Percentiles rank a stretch among this genome's conserved stretches.
phyloP scores from a whole-genome alignment of 1,140 invertebrate species.

The Protaetia brevitarsis region DNA sequence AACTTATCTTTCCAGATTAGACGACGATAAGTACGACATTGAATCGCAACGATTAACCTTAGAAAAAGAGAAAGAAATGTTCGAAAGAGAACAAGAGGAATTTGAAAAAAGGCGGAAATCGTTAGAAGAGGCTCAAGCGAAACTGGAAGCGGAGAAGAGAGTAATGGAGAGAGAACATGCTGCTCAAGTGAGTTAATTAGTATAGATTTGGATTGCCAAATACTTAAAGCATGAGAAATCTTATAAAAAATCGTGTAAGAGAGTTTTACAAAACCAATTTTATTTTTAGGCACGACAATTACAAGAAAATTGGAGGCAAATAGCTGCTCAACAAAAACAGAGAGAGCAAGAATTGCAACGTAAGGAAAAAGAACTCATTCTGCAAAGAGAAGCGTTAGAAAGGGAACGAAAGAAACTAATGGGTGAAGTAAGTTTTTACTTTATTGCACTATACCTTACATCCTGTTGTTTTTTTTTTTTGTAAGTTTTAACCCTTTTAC shows the following conservation, averaged over 20 bases:
- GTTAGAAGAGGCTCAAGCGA: slow-evolving; percentile 43
- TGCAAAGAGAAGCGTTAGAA: slow-evolving; percentile 47
- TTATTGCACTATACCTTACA: slow-evolving; percentile 13
- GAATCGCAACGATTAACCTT: slow-evolving; percentile 53
- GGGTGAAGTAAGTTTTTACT: slow-evolving; percentile 46
- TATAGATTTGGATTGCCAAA: not conserved
- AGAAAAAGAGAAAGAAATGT: slow-evolving; percentile 52
- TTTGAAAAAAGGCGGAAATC: slow-evolving; percentile 40
- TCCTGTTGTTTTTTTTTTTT: not conserved
- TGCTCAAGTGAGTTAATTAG: slow-evolving; percentile 50
- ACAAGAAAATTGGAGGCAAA: slow-evolving; percentile 43
- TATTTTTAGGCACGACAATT: slow-evolving; percentile 39
- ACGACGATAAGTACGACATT: slow-evolving; percentile 53
- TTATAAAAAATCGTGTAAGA: too few relatives aligned
- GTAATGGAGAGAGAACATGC: slow-evolving; percentile 59
- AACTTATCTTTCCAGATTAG: slow-evolving; percentile 40
- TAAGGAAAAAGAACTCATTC: slow-evolving; percentile 51
- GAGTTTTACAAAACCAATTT: too few relatives aligned
- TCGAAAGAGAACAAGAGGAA: slow-evolving; percentile 50
- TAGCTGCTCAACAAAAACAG: slow-evolving; percentile 54
- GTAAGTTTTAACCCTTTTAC: slow-evolving; percentile 24
- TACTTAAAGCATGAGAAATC: too few relatives aligned
- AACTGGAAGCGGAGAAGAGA: slow-evolving; percentile 50
- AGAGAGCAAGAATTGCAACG: slow-evolving; percentile 53
- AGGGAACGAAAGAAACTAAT: slow-evolving; percentile 49